A percentile compares a stretch with the other conserved stretches of the same genome.
These are phyloP conservation scores for Drosophila carrolli DNA, from an alignment of 1,140 invertebrate genomes.

Conservation along the genomic window DNA sequence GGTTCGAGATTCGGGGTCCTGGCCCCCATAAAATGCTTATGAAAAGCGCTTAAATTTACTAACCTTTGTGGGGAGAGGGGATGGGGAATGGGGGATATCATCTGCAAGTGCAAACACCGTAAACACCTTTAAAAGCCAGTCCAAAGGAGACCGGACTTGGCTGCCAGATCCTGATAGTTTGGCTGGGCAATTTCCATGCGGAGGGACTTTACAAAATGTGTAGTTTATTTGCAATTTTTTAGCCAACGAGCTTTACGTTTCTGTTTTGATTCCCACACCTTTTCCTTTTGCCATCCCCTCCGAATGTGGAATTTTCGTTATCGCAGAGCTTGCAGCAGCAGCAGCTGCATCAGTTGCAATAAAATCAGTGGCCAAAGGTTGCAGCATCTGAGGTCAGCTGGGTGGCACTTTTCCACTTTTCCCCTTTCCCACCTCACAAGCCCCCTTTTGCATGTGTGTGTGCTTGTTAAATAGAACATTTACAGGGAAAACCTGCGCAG, in stretches of 20 bases:
- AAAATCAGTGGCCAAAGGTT: slow-evolving; percentile 82
- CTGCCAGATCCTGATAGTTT: slow-evolving; percentile 72
- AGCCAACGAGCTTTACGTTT: slow-evolving; percentile 77
- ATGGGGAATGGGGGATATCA: background rate
- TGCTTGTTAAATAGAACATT: slow-evolving; percentile 77
- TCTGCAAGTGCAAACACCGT: slow-evolving; percentile 65
- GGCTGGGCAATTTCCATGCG: slow-evolving; percentile 69
- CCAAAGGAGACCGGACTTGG: slow-evolving; percentile 48
- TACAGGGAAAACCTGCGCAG: slow-evolving; percentile 67
- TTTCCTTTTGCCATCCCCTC: background rate
- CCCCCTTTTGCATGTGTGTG: slow-evolving; percentile 25
- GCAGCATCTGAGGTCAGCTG: slow-evolving; percentile 78
- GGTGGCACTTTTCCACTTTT: slow-evolving; percentile 48
- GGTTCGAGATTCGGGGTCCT: slow-evolving; percentile 21
- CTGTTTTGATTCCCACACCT: slow-evolving; percentile 52
- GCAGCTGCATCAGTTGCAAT: slow-evolving; percentile 76
- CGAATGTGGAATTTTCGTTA: slow-evolving; percentile 78
- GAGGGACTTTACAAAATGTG: slow-evolving; percentile 65
- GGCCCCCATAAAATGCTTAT: slow-evolving; percentile 72
- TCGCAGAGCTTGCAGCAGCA: slow-evolving; percentile 74
- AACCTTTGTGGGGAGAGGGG: slow-evolving; percentile 44
- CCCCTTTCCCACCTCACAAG: background rate
- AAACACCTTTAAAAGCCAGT: slow-evolving; percentile 74
- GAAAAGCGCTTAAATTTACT: slow-evolving; percentile 81
- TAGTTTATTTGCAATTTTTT: slow-evolving; percentile 82